Evolutionary conservation across 2,797 vertebrate genomes (phyloP), one percentile per base, ranked within the genome.

Genomic region (Hippocampus kuda): DNA sequence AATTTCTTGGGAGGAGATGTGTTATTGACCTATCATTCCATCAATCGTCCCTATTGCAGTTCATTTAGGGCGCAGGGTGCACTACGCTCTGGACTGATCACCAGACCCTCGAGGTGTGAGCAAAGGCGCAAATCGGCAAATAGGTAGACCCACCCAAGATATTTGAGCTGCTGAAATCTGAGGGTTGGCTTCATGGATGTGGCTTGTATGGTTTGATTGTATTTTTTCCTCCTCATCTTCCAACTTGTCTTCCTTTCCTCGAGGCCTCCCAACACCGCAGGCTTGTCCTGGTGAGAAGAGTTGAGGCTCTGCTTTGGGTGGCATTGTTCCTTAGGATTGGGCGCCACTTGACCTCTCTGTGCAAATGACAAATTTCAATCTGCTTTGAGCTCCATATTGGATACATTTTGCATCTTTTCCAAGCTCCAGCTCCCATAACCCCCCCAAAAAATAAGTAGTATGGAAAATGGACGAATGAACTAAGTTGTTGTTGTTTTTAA

Each of bases 291-390:
- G 62, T 64, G 41, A 26, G 63, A 30, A 27, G 42, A 48, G 24
- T 9, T 27, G 42, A 10, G 24, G 42, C 12, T 65, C 63, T 65
- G 38, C n/a, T 44, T 65, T 10, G 11, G 24, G 44, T 64, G 11
- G 41, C 62, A 13, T 13, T 44, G 34, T 24, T 64, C 62, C 4
- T 15, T 44, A 15, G n/a, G 41, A 48, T 10, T 65, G 48, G 63
- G 63, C 13, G 15, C 63, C 63, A 65, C 63, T 65, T 65, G 63
- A 27, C 44, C 27, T 27, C 63, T 49, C 63, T 65, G 44, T 44
- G 12, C 41, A 65, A 26, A 18, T 44, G 26, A 64, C 15, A 64
- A 48, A 38, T 38, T 38, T 38, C 34, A 38, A 38, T 38, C 34
- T 38, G 34, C 34, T 38, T 38, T 7, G 34, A 8, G 4, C 34